phyloP scores from a whole-genome alignment of 2,113 vertebrate genomes.

The Serinus canaria region DNA sequence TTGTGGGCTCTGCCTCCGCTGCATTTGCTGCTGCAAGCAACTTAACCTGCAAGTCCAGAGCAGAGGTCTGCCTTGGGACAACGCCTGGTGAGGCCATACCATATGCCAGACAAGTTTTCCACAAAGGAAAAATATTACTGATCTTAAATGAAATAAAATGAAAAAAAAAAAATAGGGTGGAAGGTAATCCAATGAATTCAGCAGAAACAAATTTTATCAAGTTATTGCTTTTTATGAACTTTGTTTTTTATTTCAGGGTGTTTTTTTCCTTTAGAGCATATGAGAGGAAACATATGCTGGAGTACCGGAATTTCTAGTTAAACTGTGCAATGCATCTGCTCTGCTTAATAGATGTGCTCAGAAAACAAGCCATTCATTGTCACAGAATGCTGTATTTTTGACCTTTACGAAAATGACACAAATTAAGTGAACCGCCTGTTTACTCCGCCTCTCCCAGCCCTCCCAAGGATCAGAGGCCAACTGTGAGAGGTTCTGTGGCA shows the following conservation, averaged over 20 bases:
- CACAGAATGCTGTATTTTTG: neutral
- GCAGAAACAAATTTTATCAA: neutral
- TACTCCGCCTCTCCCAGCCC: neutral
- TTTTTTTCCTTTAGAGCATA: neutral
- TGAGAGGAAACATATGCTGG: neutral
- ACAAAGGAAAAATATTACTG: neutral
- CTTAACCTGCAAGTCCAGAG: neutral
- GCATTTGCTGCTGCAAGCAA: neutral
- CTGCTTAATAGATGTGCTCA: neutral
- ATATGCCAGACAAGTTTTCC: neutral
- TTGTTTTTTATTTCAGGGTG: neutral
- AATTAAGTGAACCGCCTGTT: neutral
- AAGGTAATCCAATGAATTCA: neutral
- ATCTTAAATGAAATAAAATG: neutral
- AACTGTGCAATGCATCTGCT: neutral
- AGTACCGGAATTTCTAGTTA: slow-evolving; percentile 3
- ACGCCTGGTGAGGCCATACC: accelerated
- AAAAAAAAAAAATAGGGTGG: neutral
- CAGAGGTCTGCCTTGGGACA: neutral
- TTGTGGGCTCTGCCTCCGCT: neutral
- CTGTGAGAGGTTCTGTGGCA: neutral
- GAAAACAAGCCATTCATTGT: neutral
- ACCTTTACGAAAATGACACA: neutral
- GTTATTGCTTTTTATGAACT: neutral
- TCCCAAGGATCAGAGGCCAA: neutral